Conservation (phyloP, 2,113 vertebrate genomes). For the Taurulus bubalis region DNA sequence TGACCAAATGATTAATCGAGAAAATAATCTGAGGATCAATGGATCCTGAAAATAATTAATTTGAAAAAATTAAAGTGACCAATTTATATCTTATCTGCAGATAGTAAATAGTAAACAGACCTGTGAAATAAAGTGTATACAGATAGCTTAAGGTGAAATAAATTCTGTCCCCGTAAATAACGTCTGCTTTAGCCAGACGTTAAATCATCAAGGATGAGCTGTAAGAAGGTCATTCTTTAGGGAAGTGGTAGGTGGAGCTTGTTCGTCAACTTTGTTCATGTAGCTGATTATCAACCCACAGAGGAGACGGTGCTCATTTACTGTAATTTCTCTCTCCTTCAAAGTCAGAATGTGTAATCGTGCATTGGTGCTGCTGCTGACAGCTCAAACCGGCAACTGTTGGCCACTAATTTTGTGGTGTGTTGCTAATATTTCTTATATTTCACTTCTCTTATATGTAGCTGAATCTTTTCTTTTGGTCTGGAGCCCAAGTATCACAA, state of each 20-base stretch:
- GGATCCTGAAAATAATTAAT: not conserved
- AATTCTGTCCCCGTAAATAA: not conserved
- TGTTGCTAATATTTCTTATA: not conserved
- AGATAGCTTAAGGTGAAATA: not conserved
- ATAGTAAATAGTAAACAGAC: not conserved
- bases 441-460: not conserved
- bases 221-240: not conserved
- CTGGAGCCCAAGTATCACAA: conserved; percentile 17
- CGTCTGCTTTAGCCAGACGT: not conserved
- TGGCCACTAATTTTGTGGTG: not conserved
- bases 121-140: not conserved
- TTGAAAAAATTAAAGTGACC: too few species aligned
- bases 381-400: not conserved
- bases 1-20: not conserved
- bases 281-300: not conserved
- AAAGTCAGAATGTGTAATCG: not conserved
- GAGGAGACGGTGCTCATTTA: not conserved
- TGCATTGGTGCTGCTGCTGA: conserved; percentile 33
- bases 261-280: not conserved
- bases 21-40: not conserved
- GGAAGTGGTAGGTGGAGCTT: not conserved
- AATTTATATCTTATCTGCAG: not conserved
- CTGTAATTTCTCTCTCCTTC: not conserved
- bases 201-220: not conserved
- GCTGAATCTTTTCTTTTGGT: not conserved